Evolutionary conservation across 2,888 invertebrate genomes (phyloP), one percentile per base, ranked within the genome.

Genomic region (Kryphioiulus occultus): DNA sequence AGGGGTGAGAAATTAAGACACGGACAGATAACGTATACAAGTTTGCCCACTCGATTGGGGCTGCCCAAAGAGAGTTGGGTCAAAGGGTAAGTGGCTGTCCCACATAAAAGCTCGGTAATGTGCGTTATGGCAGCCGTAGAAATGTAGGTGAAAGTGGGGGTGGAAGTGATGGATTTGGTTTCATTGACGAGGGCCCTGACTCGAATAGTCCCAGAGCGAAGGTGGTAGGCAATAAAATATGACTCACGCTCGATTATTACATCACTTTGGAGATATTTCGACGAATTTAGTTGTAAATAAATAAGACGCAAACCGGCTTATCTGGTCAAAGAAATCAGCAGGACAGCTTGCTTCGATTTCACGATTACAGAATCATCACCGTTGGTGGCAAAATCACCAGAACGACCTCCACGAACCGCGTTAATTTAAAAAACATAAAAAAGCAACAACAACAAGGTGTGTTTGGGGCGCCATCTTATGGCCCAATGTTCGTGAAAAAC

Each of bases 181-280:
- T n/a, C 59, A 59, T 59, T 59, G 59, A 59, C n/a, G 59, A 59
- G 59, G 59, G 59, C 59, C 59, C 59, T 59, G 59, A 59, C 59
- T 59, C 59, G 4, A 59, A 59, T 59, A 59, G 59, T 22, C 59
- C 59, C 47, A 47, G 47, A 12, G 19, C 47, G 59, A 59, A 59
- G 59, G 59, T 22, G 59, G 59, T n/a, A 59, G 22, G 59, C 22
- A 22, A 5, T 59, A n/a, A n/a, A 22, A n/a, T 5, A 5, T 59
- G 59, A 59, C 59, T 59, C 59, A 59, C 53, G 53, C 59, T 59
- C 1, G 59, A 59, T 22, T 59, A 22, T 59, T 59, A 59, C 59
- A 22, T 22, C 59, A 59, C 47, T 17, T 22, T 59, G n/a, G 7
- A 22, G 22, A 59, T 4, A 59, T 59, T 59, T 59, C 59, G 5